Conservation (phyloP, 2,113 vertebrate species). For the Amphilophus citrinellus region DNA sequence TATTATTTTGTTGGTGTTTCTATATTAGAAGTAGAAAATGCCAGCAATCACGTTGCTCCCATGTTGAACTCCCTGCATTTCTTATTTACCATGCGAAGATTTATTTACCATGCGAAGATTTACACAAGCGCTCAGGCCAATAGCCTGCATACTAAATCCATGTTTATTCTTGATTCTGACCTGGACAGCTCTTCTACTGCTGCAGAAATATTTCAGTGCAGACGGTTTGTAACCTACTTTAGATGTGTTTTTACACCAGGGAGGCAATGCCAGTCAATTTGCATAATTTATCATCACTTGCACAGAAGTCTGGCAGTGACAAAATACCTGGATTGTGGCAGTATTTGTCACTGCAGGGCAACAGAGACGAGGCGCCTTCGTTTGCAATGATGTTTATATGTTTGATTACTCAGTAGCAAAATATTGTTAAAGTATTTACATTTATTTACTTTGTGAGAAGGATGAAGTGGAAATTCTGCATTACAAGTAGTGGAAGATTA, state of each 20-base stretch:
- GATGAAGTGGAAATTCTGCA: not conserved
- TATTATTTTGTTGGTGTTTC: not conserved
- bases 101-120: not conserved
- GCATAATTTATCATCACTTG: conserved; percentile 55
- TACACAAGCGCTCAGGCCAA: not conserved
- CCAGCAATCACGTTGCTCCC: not conserved
- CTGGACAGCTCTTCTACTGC: conserved; percentile 5
- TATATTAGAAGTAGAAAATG: not conserved
- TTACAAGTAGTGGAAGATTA: not conserved
- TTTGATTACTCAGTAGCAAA: conserved; percentile 3
- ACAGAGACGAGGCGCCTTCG: not conserved
- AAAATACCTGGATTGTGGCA: conserved; percentile 46
- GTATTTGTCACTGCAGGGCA: conserved; percentile 30
- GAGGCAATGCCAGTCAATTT: conserved; percentile 33
- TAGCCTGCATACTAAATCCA: not conserved
- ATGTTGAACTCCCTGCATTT: not conserved
- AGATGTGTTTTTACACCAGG: conserved; percentile 34
- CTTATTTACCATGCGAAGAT: not conserved
- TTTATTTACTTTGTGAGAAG: not conserved
- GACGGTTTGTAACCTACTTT: conserved; percentile 35
- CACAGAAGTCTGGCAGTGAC: conserved; percentile 38
- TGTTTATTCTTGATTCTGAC: conserved; percentile 20
- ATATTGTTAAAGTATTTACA: conserved; percentile 6
- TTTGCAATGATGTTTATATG: conserved; percentile 24
- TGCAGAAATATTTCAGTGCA: conserved; percentile 35